Conservation (phyloP, 2,113 vertebrate genomes). For the Ciconia stormi region DNA sequence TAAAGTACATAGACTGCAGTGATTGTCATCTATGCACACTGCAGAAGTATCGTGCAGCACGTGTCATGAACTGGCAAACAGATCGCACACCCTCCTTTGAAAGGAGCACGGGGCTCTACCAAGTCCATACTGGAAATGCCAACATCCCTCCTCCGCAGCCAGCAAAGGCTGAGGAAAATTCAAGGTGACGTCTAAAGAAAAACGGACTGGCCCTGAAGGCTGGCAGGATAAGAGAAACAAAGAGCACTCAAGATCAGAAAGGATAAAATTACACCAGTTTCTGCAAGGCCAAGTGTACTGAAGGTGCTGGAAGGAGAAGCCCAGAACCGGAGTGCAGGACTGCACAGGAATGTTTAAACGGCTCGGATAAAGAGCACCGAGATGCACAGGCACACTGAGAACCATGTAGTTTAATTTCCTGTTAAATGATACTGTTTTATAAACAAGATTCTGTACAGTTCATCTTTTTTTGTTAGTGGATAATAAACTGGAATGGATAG, state of each 20-base stretch:
- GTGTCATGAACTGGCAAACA: rapidly evolving
- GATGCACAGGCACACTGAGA: not conserved
- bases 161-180: not conserved
- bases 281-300: not conserved
- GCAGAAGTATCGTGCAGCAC: rapidly evolving
- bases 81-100: not conserved
- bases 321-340: not conserved
- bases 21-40: too few species aligned
- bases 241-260: not conserved
- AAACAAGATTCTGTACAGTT: not conserved
- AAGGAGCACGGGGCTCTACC: not conserved
- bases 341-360: not conserved
- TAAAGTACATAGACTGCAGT: rapidly evolving
- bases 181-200: not conserved
- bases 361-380: not conserved
- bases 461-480: not conserved
- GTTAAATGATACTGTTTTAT: not conserved
- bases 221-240: not conserved
- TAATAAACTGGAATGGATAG: not conserved
- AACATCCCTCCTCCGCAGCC: not conserved
- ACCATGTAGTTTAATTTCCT: not conserved
- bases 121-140: not conserved
- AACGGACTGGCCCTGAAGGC: rapidly evolving
- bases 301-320: not conserved
- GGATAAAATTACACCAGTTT: not conserved